A percentile compares a stretch with the other conserved stretches of the same genome.
Evolutionary conservation across 23 tunicate species (phyloP).

Genomic region (Diplosoma virens): DNA sequence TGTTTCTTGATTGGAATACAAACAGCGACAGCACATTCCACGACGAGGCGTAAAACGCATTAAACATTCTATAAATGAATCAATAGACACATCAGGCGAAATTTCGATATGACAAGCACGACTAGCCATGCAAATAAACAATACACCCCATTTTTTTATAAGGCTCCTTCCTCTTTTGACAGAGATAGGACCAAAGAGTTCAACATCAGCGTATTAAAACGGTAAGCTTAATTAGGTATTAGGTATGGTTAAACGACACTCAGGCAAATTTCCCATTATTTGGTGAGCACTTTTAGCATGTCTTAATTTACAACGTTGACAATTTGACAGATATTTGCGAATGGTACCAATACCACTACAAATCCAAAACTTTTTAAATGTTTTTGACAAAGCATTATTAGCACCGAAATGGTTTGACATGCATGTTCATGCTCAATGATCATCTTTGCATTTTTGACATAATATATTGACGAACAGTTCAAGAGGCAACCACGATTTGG

Average conservation of each 20-base stretch:
- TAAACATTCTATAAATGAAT: constrained; percentile 26
- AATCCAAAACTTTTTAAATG: constrained; percentile 12
- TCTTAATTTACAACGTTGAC: neutral
- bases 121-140: constrained; percentile 25
- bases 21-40: constrained; percentile 9
- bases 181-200: neutral
- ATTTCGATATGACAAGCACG: constrained; percentile 25
- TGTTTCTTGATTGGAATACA: constrained; percentile 19
- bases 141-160: constrained; percentile 1
- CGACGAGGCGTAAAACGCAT: constrained; percentile 9
- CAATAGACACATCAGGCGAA: constrained; percentile 16
- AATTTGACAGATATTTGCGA: neutral
- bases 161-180: neutral
- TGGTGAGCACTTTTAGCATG: neutral
- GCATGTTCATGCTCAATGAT: constrained; percentile 1
- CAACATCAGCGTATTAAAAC: constrained; percentile 5
- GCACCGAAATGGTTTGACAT: constrained; percentile 16
- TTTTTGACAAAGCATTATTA: no score
- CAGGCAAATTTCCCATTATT: constrained; percentile 28
- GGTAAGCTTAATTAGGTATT: no score
- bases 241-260: constrained; percentile 6
- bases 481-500: no score
- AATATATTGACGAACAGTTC: neutral
- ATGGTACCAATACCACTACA: neutral
- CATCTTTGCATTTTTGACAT: neutral